Base-by-base conservation (phyloP, 2,888 invertebrate species). In the Ichneumon xanthorius region DNA sequence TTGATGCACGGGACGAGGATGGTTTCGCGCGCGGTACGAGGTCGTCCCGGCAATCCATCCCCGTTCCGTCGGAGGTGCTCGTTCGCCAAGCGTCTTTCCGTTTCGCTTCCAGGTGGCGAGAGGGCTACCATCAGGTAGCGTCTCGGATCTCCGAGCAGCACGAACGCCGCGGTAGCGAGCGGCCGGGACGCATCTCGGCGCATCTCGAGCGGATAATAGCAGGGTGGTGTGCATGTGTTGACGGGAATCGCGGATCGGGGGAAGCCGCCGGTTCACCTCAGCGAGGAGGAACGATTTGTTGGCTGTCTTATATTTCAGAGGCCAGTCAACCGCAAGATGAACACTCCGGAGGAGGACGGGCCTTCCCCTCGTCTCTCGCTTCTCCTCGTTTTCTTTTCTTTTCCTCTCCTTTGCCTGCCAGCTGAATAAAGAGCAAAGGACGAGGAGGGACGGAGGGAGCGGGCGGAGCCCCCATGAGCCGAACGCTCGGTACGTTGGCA, bases 271-370 rank as follows among this genome's bases (percentile, higher is more conserved):
- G 81, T 68, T 80, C 76, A 80, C 76, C 61, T 26, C 61, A 67
- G 71, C 82, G 58, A 58, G 40, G 65, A 72, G 76, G 73, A 78
- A 63, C 86, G 86, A 86, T 86, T 83, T 83, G 83, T 83, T 78
- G 53, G 80, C 80, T 83, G 83, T 80, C 85, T 80, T 86, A 80
- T 80, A 78, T 80, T 83, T 86, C 83, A 83, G 83, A 86, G 85
- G 67, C 83, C 86, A 86, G 80, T 83, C 83, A 83, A 86, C 86
- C 80, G 78, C 83, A 80, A 78, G 73, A 85, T 77, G 76, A 82
- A 77, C 80, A 65, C 71, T 85, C 58, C 37, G 72, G 16, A 61
- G 53, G 22, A 80, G 53, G 80, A 85, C 53, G 67, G 67, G 75
- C 50, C 72, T 58, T 76, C 76, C 45, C 48, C 65, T 80, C 53